Conservation (phyloP, 30 jellyfish, hydroid and myxozoan species). For the Pseudorhiza aurosa region DNA sequence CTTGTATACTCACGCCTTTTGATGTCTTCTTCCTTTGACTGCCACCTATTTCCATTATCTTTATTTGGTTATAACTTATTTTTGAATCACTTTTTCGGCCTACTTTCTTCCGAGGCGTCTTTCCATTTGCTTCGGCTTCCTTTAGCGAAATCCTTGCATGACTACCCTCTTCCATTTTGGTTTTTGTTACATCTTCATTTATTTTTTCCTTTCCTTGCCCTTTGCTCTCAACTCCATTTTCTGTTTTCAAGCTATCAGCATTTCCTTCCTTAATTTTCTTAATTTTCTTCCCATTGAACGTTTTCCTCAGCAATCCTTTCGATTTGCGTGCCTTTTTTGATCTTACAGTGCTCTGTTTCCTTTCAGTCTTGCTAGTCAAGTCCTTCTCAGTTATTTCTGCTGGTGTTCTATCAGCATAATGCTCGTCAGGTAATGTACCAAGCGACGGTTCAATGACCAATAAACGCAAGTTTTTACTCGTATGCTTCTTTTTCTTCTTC, state of each 20-base stretch:
- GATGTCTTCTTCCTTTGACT: not conserved
- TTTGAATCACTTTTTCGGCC: not conserved
- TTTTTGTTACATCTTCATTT: not conserved
- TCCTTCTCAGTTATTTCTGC: constrained; percentile 12
- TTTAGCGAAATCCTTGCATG: not conserved
- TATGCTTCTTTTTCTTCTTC: constrained; percentile 19
- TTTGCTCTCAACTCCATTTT: not conserved
- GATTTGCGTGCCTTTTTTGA: not conserved
- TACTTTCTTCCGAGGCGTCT: not conserved
- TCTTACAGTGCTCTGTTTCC: not conserved
- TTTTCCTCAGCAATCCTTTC: not conserved
- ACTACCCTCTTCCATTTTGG: not conserved
- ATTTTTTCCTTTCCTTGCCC: constrained; percentile 1
- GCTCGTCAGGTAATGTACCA: constrained; percentile 14
- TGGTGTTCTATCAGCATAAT: constrained; percentile 16
- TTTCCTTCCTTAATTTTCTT: not conserved
- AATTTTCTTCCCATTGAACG: not conserved
- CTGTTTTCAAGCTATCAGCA: not conserved
- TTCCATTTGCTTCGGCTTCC: not conserved
- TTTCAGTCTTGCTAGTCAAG: not conserved
- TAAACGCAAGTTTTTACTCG: not conserved
- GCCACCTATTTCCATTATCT: not conserved
- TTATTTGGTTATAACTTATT: not conserved
- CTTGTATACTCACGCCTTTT: not conserved
- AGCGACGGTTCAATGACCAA: constrained; percentile 36